Percentiles rank a stretch among this genome's conserved stretches.
Evolutionary conservation across 2,797 vertebrate genomes (phyloP).

Genomic region (Glossophaga mutica): DNA sequence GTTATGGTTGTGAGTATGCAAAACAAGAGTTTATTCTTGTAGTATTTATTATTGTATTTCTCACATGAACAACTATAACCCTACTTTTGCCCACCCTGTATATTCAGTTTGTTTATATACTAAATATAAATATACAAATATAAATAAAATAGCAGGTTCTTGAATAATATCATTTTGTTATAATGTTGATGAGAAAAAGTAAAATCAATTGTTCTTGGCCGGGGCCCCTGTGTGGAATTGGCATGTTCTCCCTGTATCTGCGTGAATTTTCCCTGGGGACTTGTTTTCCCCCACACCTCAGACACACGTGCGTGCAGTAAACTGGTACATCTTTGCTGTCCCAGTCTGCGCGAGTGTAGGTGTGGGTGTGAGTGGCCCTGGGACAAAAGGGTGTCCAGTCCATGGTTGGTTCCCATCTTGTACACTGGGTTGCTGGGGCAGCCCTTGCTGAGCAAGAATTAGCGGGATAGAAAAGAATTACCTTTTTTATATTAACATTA

Average conservation of each 20-base stretch:
- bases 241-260: no score
- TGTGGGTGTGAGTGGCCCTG: no score
- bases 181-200: neutral
- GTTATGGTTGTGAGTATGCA: neutral
- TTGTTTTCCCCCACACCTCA: neutral
- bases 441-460: neutral
- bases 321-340: neutral
- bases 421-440: neutral
- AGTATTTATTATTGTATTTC: neutral
- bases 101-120: no score
- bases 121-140: no score
- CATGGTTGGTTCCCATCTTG: neutral
- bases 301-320: no score
- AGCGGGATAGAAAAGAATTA: neutral
- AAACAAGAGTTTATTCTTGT: neutral
- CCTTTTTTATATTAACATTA: neutral
- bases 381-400: neutral
- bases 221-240: neutral
- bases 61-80: neutral
- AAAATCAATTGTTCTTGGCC: neutral
- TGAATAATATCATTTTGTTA: neutral
- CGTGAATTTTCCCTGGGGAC: neutral
- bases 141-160: neutral
- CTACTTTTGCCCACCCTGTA: neutral
- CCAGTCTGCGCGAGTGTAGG: neutral